These are phyloP conservation scores for Lepas anatifera DNA, from an alignment of 2,888 invertebrate genomes.

Conservation along the genomic window DNA sequence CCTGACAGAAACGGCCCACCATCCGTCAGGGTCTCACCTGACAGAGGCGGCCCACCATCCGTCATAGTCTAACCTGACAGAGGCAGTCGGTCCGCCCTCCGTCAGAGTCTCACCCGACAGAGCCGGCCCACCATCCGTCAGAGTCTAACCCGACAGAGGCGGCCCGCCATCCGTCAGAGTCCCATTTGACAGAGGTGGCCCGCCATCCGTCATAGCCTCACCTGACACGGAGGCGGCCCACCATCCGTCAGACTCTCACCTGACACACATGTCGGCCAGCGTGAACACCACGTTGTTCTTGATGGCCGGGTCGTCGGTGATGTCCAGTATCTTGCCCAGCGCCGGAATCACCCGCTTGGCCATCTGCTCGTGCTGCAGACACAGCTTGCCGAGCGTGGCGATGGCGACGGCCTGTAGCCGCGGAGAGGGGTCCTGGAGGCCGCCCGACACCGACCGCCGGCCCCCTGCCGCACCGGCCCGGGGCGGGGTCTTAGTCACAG, in stretches of 20 bases:
- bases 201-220: background rate
- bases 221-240: too few relatives aligned
- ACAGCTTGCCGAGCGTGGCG: slow-evolving; percentile 43
- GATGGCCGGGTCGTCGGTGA: slow-evolving; percentile 41
- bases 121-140: too few relatives aligned
- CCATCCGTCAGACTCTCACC: slow-evolving; percentile 30
- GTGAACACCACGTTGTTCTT: slow-evolving; percentile 54
- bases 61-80: too few relatives aligned
- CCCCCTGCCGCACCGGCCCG: background rate
- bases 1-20: too few relatives aligned
- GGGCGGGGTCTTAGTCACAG: background rate
- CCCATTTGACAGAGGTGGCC: too few relatives aligned
- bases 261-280: slow-evolving; percentile 53
- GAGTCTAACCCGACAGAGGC: too few relatives aligned
- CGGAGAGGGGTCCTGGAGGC: slow-evolving; percentile 24
- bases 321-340: slow-evolving; percentile 46
- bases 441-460: background rate
- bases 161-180: too few relatives aligned
- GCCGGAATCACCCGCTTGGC: slow-evolving; percentile 51
- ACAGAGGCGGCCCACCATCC: too few relatives aligned
- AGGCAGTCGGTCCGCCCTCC: too few relatives aligned
- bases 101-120: too few relatives aligned
- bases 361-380: slow-evolving; percentile 48
- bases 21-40: too few relatives aligned
- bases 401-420: slow-evolving; percentile 26